These are phyloP conservation scores for Dinocampus coccinellae DNA, from an alignment of 2,888 invertebrate genomes.

Conservation along the genomic window DNA sequence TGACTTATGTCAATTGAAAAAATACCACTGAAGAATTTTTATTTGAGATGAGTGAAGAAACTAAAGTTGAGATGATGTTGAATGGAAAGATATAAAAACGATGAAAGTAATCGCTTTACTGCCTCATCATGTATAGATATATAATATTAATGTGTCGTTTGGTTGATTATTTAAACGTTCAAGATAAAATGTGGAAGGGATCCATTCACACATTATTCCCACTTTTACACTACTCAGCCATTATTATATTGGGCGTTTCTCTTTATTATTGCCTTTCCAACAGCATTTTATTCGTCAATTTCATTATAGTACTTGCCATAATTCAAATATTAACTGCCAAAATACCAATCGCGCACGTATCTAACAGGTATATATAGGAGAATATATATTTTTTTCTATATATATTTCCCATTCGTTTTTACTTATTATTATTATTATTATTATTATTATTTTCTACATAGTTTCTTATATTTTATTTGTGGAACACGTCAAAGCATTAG, in stretches of 20 bases:
- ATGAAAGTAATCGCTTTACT: slow-evolving; percentile 35
- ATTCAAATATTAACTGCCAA: slow-evolving; percentile 55
- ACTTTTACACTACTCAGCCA: not conserved
- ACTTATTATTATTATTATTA: slow-evolving; percentile 25
- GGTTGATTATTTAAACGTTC: slow-evolving; percentile 10
- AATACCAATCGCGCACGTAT: slow-evolving; percentile 48
- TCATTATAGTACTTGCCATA: slow-evolving; percentile 50
- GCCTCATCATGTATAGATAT: slow-evolving; percentile 25
- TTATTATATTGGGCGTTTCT: not conserved
- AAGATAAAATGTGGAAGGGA: not conserved
- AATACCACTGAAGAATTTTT: slow-evolving; percentile 34
- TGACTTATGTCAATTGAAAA: not conserved
- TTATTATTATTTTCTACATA: slow-evolving; percentile 11
- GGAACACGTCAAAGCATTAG: slow-evolving; percentile 18
- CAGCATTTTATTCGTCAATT: slow-evolving; percentile 40
- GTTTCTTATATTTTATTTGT: slow-evolving; percentile 11
- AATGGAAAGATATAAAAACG: slow-evolving; percentile 22
- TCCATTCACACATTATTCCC: not conserved
- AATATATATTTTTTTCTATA: slow-evolving; percentile 1
- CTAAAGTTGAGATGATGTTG: slow-evolving; percentile 21
- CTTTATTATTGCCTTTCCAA: not conserved
- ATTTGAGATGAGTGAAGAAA: slow-evolving; percentile 27
- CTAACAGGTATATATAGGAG: slow-evolving; percentile 18
- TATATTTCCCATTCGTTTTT: too few relatives aligned
- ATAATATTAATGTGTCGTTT: slow-evolving; percentile 18